phyloP scores from a whole-genome alignment of 2,888 invertebrate species.

The Drepanosiphum platanoidis region DNA sequence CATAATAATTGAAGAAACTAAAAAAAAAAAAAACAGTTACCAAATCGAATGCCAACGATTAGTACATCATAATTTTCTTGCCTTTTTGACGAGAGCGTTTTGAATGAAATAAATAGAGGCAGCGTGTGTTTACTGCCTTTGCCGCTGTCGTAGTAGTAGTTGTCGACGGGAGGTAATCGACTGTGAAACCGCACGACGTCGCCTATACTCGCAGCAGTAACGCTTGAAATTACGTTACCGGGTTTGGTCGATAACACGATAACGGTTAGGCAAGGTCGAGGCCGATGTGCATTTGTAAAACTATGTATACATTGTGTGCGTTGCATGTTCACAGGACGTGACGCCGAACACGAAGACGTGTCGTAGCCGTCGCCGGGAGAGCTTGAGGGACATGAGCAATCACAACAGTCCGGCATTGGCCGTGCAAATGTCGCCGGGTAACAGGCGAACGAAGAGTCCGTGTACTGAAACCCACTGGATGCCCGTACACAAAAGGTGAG shows the following conservation, averaged over 20 bases:
- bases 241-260: not conserved
- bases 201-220: not conserved
- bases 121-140: too few species aligned
- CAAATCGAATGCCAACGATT: too few species aligned
- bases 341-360: constrained; percentile 35
- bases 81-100: too few species aligned
- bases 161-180: not conserved
- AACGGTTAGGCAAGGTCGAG: not conserved
- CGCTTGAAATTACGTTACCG: not conserved
- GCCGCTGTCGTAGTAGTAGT: too few species aligned
- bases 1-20: too few species aligned
- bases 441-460: constrained; percentile 49
- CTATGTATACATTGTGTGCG: not conserved
- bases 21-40: too few species aligned
- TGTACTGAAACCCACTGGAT: constrained; percentile 51
- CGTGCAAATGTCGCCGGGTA: constrained; percentile 29
- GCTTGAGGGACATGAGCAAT: constrained; percentile 53
- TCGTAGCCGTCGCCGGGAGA: constrained; percentile 34
- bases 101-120: too few species aligned
- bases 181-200: not conserved
- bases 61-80: too few species aligned
- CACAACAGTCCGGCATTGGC: constrained; percentile 47
- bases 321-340: not conserved
- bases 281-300: not conserved
- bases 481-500: constrained; percentile 54